Evolutionary conservation across 92 coral and sea anemone genomes (phyloP).

Genomic region (Paragorgia papillata): DNA sequence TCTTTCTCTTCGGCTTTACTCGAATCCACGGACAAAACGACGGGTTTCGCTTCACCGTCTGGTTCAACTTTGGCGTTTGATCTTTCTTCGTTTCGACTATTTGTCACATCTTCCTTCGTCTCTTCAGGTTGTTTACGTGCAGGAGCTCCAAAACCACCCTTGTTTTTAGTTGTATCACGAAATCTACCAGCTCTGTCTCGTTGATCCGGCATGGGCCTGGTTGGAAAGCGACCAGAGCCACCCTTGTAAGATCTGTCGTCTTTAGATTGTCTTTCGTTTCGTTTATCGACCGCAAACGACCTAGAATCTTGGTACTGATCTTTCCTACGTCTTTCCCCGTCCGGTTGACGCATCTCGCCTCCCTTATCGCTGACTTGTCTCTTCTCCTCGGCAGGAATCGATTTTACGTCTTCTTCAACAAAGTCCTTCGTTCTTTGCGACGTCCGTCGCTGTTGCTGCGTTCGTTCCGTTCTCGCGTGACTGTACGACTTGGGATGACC

Average conservation of each 20-base stretch:
- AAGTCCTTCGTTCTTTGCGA: conserved; percentile 7
- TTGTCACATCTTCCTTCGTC: conserved; percentile 7
- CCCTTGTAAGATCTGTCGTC: conserved; percentile 13
- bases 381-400: conserved; percentile 37
- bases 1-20: not conserved
- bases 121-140: not conserved
- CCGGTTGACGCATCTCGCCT: conserved; percentile 9
- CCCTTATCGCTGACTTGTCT: conserved; percentile 8
- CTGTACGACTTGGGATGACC: conserved; percentile 44
- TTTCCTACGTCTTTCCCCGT: not conserved
- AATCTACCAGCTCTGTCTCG: not conserved
- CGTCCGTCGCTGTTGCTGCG: not conserved
- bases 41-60: not conserved
- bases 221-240: conserved; percentile 26
- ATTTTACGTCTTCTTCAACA: conserved; percentile 12
- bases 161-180: conserved; percentile 11
- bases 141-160: conserved; percentile 42
- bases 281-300: not conserved
- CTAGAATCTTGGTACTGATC: conserved; percentile 12
- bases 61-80: not conserved
- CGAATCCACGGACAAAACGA: not conserved
- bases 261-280: conserved; percentile 21
- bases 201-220: not conserved
- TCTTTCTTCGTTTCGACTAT: not conserved
- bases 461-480: conserved; percentile 7